A percentile compares a stretch with the other conserved stretches of the same genome.
Conservation (phyloP, 2,797 vertebrate species). For the Enteromius radiatus region DNA sequence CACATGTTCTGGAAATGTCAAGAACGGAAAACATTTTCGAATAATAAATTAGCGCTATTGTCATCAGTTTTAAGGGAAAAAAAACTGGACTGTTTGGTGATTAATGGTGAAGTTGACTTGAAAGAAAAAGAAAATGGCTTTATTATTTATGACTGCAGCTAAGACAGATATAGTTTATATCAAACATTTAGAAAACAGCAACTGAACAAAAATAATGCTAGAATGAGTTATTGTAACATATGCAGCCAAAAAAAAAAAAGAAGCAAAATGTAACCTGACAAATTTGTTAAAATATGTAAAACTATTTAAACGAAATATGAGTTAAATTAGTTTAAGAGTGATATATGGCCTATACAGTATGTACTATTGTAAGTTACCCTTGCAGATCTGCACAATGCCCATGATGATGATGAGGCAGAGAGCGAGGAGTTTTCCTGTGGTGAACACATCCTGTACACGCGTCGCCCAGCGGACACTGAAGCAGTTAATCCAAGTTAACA, state of each 20-base stretch:
- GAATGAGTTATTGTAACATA: neutral
- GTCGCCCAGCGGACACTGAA: slow-evolving; percentile 85
- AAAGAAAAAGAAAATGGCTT: neutral
- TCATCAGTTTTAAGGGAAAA: neutral
- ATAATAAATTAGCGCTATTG: neutral
- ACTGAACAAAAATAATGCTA: neutral
- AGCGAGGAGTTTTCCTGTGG: slow-evolving; percentile 83
- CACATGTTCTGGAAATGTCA: neutral
- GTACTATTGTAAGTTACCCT: slow-evolving; percentile 69
- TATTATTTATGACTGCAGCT: neutral
- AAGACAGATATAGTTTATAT: neutral
- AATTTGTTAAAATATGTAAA: neutral
- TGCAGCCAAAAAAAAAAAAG: neutral
- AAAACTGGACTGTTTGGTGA: neutral
- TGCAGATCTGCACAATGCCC: slow-evolving; percentile 84
- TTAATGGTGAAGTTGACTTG: neutral
- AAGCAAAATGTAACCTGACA: neutral
- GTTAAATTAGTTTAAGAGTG: neutral
- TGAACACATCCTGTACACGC: slow-evolving; percentile 83
- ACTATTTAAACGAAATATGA: neutral
- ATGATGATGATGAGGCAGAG: slow-evolving; percentile 82
- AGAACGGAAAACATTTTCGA: neutral
- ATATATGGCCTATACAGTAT: neutral
- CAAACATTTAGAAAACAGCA: neutral
- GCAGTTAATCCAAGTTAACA: slow-evolving; percentile 88